These are phyloP conservation scores for Hiodon tergisus DNA, from an alignment of 2,113 vertebrate genomes.

Conservation along the genomic window DNA sequence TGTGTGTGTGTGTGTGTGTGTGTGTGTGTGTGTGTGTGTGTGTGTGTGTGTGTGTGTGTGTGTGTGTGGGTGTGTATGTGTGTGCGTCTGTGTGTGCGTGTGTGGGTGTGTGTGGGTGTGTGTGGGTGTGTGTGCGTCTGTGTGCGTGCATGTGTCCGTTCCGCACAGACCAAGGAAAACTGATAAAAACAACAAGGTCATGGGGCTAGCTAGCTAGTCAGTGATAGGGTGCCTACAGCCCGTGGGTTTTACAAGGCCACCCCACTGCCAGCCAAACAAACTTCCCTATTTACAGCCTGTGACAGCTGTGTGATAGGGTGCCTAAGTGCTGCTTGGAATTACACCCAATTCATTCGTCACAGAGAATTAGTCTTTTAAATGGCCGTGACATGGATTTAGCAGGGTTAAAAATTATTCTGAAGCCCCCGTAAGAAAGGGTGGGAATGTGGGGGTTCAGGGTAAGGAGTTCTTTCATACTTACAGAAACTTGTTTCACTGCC, in stretches of 20 bases:
- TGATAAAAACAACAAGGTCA: background rate
- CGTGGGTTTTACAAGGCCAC: constrained; percentile 16
- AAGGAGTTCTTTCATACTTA: constrained; percentile 27
- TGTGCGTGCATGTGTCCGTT: too few species aligned
- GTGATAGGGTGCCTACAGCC: background rate
- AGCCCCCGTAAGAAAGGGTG: too few species aligned
- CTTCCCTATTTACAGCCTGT: constrained; percentile 49
- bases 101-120: too few species aligned
- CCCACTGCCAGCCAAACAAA: constrained; percentile 27
- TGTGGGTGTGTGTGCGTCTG: too few species aligned
- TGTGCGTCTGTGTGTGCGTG: too few species aligned
- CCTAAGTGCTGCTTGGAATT: constrained; percentile 44
- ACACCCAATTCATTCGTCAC: constrained; percentile 58
- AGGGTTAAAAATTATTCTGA: constrained; percentile 29
- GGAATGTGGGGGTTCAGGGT: constrained; percentile 30
- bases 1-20: too few species aligned
- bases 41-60: too few species aligned
- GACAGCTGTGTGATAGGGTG: constrained; percentile 49
- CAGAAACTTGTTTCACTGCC: constrained; percentile 21
- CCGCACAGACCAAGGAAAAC: too few species aligned
- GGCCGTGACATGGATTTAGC: constrained; percentile 37
- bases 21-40: too few species aligned
- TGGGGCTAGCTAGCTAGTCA: too few species aligned
- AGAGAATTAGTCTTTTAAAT: constrained; percentile 41
- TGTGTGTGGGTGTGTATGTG: too few species aligned